These are phyloP conservation scores for Hydrolagus affinis DNA, from an alignment of 2,113 vertebrate genomes.

Conservation along the genomic window DNA sequence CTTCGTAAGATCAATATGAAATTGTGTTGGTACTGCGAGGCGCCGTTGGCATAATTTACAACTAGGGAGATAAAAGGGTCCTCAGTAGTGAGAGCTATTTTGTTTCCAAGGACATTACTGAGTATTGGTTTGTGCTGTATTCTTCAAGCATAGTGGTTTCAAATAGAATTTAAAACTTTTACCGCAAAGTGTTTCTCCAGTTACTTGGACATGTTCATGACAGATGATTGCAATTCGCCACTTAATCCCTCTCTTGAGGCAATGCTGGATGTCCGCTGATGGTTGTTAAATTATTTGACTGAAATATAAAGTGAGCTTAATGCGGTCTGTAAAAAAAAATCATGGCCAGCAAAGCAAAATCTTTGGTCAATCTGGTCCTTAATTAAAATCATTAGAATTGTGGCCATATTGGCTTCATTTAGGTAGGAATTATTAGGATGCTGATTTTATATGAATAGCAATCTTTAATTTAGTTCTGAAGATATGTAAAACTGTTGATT, in stretches of 20 bases:
- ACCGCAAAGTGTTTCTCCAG: not conserved
- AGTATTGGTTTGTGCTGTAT: not conserved
- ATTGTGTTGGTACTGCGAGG: too few species aligned
- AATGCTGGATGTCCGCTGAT: not conserved
- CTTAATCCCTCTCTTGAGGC: constrained; percentile 4
- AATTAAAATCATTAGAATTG: not conserved
- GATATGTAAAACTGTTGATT: constrained; percentile 3
- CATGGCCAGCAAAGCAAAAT: not conserved
- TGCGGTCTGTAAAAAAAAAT: not conserved
- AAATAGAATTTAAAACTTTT: not conserved
- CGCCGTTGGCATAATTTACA: not conserved
- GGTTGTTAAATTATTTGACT: not conserved
- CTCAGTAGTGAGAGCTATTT: not conserved
- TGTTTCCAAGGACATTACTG: not conserved
- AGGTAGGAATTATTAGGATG: not conserved
- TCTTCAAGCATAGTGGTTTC: not conserved
- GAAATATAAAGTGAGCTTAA: not conserved
- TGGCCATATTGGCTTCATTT: not conserved
- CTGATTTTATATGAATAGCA: not conserved
- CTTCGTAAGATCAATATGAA: too few species aligned
- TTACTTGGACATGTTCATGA: not conserved
- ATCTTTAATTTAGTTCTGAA: not conserved
- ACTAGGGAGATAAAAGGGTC: not conserved
- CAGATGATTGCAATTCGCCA: constrained; percentile 12
- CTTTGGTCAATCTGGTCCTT: not conserved